A percentile compares a stretch with the other conserved stretches of the same genome.
Conservation (phyloP, 2,888 invertebrate species). For the Andrena haemorrhoa region DNA sequence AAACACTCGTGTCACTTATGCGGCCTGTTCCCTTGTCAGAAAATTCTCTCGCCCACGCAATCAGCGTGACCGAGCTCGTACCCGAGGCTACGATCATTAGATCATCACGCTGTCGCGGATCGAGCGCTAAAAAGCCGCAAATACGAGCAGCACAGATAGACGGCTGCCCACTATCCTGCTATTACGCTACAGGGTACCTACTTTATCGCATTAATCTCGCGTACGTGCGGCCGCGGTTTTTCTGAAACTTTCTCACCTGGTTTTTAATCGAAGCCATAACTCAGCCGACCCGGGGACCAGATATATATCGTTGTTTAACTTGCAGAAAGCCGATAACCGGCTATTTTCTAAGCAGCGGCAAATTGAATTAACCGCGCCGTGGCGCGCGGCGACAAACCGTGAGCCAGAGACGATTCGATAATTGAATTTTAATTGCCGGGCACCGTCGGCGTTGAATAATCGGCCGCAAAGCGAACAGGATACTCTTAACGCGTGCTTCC, state of each 20-base stretch:
- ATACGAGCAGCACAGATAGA: constrained; percentile 37
- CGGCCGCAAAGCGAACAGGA: constrained; percentile 10
- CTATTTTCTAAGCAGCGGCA: constrained; percentile 40
- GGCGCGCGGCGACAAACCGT: constrained; percentile 19
- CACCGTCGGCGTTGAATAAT: constrained; percentile 12
- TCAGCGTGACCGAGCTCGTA: constrained; percentile 34
- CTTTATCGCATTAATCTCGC: constrained; percentile 58
- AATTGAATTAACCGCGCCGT: constrained; percentile 38
- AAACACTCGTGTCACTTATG: neutral
- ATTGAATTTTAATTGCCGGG: constrained; percentile 58
- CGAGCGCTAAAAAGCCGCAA: constrained; percentile 40
- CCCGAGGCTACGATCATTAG: constrained; percentile 32
- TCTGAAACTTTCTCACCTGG: constrained; percentile 46
- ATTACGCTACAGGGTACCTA: constrained; percentile 46
- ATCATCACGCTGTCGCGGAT: constrained; percentile 26
- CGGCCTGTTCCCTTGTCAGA: neutral
- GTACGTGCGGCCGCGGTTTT: constrained; percentile 38
- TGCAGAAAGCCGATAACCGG: constrained; percentile 35
- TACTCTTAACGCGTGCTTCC: constrained; percentile 10
- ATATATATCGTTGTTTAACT: constrained; percentile 44
- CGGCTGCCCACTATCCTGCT: constrained; percentile 27
- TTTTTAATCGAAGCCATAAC: constrained; percentile 55
- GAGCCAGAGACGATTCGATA: constrained; percentile 27
- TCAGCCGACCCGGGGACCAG: constrained; percentile 27
- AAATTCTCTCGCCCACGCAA: neutral